A percentile compares a stretch with the other conserved stretches of the same genome.
Conservation (phyloP, 2,113 vertebrate genomes). For the Lutjanus erythropterus region DNA sequence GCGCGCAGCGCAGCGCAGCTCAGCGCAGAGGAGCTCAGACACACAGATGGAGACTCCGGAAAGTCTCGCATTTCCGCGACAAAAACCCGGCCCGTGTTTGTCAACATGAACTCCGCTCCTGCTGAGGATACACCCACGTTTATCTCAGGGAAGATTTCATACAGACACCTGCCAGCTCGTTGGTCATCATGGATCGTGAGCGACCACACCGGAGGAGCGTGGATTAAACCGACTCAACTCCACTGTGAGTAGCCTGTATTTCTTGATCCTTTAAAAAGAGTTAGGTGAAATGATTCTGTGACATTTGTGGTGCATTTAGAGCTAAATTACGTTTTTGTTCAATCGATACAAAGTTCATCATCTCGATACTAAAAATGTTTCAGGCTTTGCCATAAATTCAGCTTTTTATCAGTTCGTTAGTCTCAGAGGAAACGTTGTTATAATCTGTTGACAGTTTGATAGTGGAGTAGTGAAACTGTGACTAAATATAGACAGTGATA, state of each 20-base stretch:
- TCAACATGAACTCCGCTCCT: not conserved
- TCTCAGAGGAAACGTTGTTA: not conserved
- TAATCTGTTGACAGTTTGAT: not conserved
- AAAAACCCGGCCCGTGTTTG: not conserved
- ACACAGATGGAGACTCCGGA: constrained; percentile 56
- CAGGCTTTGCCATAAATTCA: not conserved
- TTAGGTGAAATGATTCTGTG: not conserved
- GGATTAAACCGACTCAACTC: constrained; percentile 30
- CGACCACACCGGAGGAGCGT: constrained; percentile 3
- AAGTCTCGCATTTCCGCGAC: constrained; percentile 23
- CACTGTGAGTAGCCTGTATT: constrained; percentile 64
- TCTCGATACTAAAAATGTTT: not conserved
- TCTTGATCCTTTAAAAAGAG: not conserved
- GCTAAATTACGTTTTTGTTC: not conserved
- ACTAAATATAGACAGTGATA: not conserved
- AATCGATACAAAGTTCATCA: not conserved
- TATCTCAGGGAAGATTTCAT: not conserved
- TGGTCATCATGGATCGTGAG: constrained; percentile 16
- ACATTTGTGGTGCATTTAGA: no score
- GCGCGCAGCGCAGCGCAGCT: constrained; percentile 26
- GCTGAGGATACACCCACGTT: not conserved
- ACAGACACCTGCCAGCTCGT: constrained; percentile 9
- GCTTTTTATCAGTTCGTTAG: not conserved
- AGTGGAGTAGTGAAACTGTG: not conserved
- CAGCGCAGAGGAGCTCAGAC: constrained; percentile 46